Base-by-base conservation (phyloP, 2,888 invertebrate species). In the Drosophila ustulata region DNA sequence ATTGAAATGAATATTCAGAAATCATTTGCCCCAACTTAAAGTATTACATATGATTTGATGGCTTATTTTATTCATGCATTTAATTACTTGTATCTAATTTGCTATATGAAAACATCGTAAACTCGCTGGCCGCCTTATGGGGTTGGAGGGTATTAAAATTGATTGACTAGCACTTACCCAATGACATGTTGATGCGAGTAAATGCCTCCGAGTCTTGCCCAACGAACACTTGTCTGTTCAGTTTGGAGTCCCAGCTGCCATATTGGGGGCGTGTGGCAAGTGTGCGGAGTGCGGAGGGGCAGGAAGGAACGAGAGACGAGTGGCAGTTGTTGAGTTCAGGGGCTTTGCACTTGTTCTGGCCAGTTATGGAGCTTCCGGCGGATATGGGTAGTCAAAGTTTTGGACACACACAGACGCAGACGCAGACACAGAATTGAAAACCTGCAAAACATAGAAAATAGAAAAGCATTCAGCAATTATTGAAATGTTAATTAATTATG, bases 301-400 rank as follows among this genome's bases (percentile, higher is more conserved):
- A 9, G 32, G 11, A n/a, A 7, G 28, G 28, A 47, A 18, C 18
- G 18, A 18, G 46, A 46, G 46, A 8, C 55, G 34, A 28, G 51
- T 63, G 7, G 32, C 67, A 74, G 77, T 73, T 37, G 37, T 37
- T 84, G 23, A 37, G 71, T 66, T 67, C 71, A 43, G 71, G 72
- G 74, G 81, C 84, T 88, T 73, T 87, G 82, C 86, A 90, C 87
- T 89, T 90, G 88, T 90, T 88, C 76, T 81, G 67, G 62, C 81
- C 78, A 55, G 69, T 75, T 84, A 79, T 84, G 85, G 90, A 51
- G 82, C 80, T 90, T 89, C 89, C 89, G 89, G 85, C 90, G 90
- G 89, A 89, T 83, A 85, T 71, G 67, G 69, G 9, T 53, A 72
- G 78, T 71, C 88, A 78, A 85, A 75, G 62, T 88, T 82, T 82